These are phyloP conservation scores for Mionectes olivaceus DNA, from an alignment of 2,797 vertebrate genomes.

Conservation along the genomic window DNA sequence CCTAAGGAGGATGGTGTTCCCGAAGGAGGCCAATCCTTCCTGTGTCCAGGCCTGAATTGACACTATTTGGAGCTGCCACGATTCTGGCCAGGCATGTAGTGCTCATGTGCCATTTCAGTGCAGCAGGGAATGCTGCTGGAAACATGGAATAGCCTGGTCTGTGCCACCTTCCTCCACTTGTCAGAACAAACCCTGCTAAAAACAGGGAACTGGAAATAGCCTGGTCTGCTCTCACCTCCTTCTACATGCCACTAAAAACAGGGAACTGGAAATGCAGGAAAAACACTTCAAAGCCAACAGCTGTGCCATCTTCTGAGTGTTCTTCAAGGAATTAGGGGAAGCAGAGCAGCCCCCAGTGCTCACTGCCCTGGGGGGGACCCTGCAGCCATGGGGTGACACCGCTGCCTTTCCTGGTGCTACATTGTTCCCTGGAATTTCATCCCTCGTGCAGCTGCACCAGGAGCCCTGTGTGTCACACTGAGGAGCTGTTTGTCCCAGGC, in stretches of 20 bases:
- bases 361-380: background rate
- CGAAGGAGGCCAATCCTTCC: constrained; percentile 27
- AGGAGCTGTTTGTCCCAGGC: background rate
- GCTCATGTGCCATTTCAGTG: background rate
- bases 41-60: background rate
- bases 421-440: background rate
- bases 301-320: background rate
- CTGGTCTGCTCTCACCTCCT: background rate
- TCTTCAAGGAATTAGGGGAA: background rate
- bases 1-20: constrained; percentile 21
- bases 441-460: background rate
- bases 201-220: background rate
- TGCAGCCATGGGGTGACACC: background rate
- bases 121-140: background rate
- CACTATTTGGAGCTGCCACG: background rate
- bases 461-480: background rate
- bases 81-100: background rate
- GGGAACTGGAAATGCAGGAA: background rate
- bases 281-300: background rate
- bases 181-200: background rate
- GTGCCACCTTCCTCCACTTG: background rate
- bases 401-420: background rate
- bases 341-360: background rate
- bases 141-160: background rate
- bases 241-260: background rate